Base-by-base conservation (phyloP, 2,113 vertebrate genomes). In the Cygnus atratus region DNA sequence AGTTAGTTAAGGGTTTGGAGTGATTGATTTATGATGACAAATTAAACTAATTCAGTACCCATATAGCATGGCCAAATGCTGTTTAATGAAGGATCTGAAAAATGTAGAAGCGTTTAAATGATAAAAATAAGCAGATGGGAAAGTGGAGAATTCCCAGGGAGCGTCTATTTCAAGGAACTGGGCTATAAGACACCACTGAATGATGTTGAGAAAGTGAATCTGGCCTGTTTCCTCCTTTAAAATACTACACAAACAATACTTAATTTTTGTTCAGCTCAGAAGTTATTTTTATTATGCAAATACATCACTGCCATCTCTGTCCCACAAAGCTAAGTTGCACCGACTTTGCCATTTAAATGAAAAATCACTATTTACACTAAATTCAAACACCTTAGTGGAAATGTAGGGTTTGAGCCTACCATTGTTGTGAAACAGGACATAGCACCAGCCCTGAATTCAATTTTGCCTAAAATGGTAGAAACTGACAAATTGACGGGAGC, bases 1-100 rank as follows among this genome's bases (percentile, higher is more conserved):
- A 94, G 67, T 89, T 91, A 91, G 89, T 85, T 94, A 93, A 76
- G 84, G 52, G 37, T 83, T 89, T 87, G 77, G 35, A 95, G 52
- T 76, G 85, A 93, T 90, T 91, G 96, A 97, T 97, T 97, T 96
- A 96, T 94, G 96, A 92, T 89, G 90, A 93, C 88, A 96, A 96
- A 97, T 97, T 95, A 93, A 94, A 92, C 87, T 95, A 92, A 94
- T 96, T 96, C 87, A 82, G 62, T 95, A 90, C 74, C 68, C 92
- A 88, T 90, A 80, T 63, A 91, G 90, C 91, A 90, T 95, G 92
- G 76, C 93, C 93, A 94, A 94, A 63, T 87, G 90, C 90, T 96
- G 70, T 66, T 94, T 89, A 94, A 90, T 80, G 93, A 95, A 86
- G 91, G 84, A 91, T 95, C 75, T 4, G 3, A 95, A 80, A 88